Evolutionary conservation across 1,140 invertebrate species (phyloP).

Genomic region (Caenorhabditis inopinata): DNA sequence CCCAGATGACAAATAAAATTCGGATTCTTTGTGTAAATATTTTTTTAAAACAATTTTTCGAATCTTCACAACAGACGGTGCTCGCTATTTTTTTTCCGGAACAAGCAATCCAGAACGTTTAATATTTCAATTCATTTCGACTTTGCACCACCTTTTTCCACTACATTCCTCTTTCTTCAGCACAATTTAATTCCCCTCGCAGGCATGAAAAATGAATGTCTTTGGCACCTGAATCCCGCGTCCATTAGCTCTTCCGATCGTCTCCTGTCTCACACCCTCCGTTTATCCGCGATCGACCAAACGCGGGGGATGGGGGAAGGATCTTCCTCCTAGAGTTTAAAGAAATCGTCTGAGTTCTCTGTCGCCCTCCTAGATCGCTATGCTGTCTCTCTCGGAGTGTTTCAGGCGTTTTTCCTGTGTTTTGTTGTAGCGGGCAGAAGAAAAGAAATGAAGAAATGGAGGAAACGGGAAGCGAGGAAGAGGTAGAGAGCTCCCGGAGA

Average conservation of each 20-base stretch:
- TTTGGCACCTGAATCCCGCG: not conserved
- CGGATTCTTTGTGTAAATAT: no score
- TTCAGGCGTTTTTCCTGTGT: conserved; percentile 13
- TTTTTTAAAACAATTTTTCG: no score
- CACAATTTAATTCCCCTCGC: no score
- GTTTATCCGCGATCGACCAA: not conserved
- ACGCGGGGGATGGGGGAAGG: not conserved
- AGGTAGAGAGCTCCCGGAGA: not conserved
- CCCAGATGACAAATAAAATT: no score
- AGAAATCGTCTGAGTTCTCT: conserved; percentile 19
- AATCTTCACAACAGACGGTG: no score
- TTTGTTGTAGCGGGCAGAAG: not conserved
- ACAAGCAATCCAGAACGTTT: no score
- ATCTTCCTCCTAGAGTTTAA: not conserved
- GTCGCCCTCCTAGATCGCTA: not conserved
- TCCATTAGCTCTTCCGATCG: not conserved
- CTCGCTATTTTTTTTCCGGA: no score
- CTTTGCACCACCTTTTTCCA: no score
- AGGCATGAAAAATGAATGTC: not conserved
- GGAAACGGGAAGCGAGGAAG: not conserved
- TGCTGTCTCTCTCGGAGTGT: not conserved
- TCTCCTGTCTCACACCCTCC: not conserved
- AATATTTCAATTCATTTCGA: no score
- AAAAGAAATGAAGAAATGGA: not conserved
- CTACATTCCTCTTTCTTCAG: no score